Conservation (phyloP, 2,797 vertebrate species). For the Enteromius mattozi region DNA sequence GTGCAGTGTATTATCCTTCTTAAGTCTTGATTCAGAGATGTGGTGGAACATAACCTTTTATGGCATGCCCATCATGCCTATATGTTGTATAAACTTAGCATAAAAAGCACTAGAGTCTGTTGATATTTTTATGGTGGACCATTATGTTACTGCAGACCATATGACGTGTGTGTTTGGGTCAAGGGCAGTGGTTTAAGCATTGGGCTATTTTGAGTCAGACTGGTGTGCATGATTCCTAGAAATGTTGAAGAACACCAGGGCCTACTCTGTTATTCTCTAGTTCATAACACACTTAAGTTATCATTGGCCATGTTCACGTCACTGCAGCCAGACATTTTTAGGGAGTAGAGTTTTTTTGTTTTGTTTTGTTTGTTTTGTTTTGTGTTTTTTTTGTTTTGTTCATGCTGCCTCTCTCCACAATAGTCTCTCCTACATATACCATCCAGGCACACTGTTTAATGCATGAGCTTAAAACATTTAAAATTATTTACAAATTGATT, state of each 20-base stretch:
- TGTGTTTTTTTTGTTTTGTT: no score
- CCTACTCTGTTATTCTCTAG: background rate
- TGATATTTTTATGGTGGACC: constrained; percentile 60
- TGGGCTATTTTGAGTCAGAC: constrained; percentile 4
- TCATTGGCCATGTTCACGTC: background rate
- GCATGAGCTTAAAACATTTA: background rate
- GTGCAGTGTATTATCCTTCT: background rate
- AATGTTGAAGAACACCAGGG: background rate
- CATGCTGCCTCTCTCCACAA: no score
- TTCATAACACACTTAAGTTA: background rate
- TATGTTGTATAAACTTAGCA: constrained; percentile 57
- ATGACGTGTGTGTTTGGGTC: constrained; percentile 42
- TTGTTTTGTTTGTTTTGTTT: no score
- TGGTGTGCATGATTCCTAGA: background rate
- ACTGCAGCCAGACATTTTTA: background rate
- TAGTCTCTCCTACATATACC: background rate
- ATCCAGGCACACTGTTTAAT: background rate
- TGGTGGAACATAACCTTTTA: constrained; percentile 60
- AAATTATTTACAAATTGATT: no score
- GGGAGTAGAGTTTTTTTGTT: no score
- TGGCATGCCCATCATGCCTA: constrained; percentile 54
- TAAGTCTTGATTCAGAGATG: background rate
- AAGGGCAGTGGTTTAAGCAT: background rate
- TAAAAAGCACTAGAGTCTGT: constrained; percentile 63
- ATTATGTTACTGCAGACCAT: constrained; percentile 51